Conservation (phyloP, 1,140 invertebrate genomes). For the Stenopsyche tienmushanensis region DNA sequence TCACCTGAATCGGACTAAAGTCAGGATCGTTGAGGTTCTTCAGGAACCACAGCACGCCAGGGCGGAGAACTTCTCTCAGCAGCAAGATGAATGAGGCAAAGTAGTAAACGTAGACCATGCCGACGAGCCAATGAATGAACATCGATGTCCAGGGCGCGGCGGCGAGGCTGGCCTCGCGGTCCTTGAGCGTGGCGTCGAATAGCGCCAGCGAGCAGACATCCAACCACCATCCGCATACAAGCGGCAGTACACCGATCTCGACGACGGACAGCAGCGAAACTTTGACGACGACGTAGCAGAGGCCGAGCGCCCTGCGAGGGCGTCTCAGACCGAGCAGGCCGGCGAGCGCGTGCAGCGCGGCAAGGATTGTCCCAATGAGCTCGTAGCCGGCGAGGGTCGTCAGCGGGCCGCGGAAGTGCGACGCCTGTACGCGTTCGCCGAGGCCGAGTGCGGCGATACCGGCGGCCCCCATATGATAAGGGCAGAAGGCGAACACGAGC, state of each 20-base stretch:
- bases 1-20: conserved; percentile 95
- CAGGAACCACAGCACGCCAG: conserved; percentile 95
- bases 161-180: conserved; percentile 84
- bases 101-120: conserved; percentile 99
- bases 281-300: conserved; percentile 98
- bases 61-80: conserved; percentile 88
- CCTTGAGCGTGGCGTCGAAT: conserved; percentile 89
- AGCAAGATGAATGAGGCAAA: conserved; percentile 97
- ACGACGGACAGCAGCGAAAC: conserved; percentile 88
- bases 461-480: conserved; percentile 92
- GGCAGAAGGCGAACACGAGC: conserved; percentile 91
- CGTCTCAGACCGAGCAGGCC: conserved; percentile 74
- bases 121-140: conserved; percentile 99
- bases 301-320: conserved; percentile 83
- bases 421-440: conserved; percentile 67
- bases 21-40: conserved; percentile 98
- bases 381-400: conserved; percentile 94
- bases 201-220: conserved; percentile 96
- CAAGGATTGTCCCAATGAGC: conserved; percentile 81
- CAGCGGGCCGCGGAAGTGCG: conserved; percentile 90
- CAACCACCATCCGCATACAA: conserved; percentile 98
- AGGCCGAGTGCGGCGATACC: conserved; percentile 67
- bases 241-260: conserved; percentile 94
- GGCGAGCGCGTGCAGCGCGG: conserved; percentile 79
- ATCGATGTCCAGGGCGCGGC: conserved; percentile 92